Evolutionary conservation across 2,888 invertebrate species (phyloP), one percentile per base, ranked within the genome.

Genomic region (Junonia oenone): DNA sequence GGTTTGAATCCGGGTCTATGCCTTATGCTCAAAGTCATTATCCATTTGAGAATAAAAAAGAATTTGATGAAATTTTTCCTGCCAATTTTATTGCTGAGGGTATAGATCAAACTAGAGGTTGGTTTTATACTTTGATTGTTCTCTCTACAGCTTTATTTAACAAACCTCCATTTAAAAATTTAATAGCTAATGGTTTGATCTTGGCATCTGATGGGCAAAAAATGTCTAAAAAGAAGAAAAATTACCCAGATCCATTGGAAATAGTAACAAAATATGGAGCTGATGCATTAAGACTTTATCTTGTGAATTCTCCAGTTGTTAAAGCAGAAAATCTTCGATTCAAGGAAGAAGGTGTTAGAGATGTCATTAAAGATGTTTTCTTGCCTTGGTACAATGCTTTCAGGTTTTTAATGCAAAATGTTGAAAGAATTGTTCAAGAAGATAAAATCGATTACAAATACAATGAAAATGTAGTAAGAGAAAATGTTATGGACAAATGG

Each of bases 21-120:
- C 99, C 99, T 0, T 99, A 98, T 74, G 99, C 98, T 0, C 98
- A 98, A 78, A 92, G 94, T 68, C 98, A 99, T 84, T 99, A 97
- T 80, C 99, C 99, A 0, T 99, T 99, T 81, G 97, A 99, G 79
- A 95, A 95, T 71, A 92, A 92, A 65, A 95, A 95, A 73, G 95
- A 96, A 54, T 99, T 99, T 79, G 95, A 96, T 62, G 95, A 95
- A 35, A 92, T 93, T 63, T 99, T 99, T 75, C 99, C 99, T 0
- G 99, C 99, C 0, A 98, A 99, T 88, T 99, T 99, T 75, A 98
- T 99, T 73, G 99, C 98, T n/a, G 99, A 99, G 90, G 99, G 99
- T 17, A 97, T 99, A 67, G 99, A 99, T 84, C 99, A 99, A 89
- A 99, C 99, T 0, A 92, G 99, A 66, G 99, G 99, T 17, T 99